phyloP scores from a whole-genome alignment of 2,113 vertebrate species.

The Synodontis membranacea region DNA sequence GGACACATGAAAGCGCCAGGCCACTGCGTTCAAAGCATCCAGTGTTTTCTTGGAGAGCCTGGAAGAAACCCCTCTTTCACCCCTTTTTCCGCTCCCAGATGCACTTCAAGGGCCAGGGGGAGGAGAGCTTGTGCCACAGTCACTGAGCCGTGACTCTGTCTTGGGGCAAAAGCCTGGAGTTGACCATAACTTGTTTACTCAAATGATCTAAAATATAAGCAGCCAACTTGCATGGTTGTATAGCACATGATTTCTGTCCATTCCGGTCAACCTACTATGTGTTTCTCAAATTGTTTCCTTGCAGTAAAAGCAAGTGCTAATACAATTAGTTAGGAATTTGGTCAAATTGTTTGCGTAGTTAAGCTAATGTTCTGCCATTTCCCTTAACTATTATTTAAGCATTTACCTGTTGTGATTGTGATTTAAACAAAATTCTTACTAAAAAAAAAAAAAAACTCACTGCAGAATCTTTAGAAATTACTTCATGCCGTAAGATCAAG shows the following conservation, averaged over 20 bases:
- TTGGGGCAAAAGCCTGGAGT: not conserved
- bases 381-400: not conserved
- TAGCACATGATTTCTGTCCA: not conserved
- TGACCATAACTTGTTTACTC: slow-evolving; percentile 30
- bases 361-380: not conserved
- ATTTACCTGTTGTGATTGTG: not conserved
- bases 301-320: too few relatives aligned
- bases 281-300: not conserved
- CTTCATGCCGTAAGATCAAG: not conserved
- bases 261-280: not conserved
- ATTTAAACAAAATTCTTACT: too few relatives aligned
- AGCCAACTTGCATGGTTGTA: not conserved
- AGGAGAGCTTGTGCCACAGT: slow-evolving; percentile 16
- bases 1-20: slow-evolving; percentile 26
- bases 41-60: slow-evolving; percentile 40
- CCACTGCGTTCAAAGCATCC: slow-evolving; percentile 36
- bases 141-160: slow-evolving; percentile 32
- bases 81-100: slow-evolving; percentile 40
- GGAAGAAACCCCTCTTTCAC: slow-evolving; percentile 50
- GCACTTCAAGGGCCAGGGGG: slow-evolving; percentile 47
- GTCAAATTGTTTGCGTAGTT: not conserved
- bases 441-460: not conserved
- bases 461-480: not conserved
- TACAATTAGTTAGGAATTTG: not conserved
- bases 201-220: slow-evolving; percentile 27